These are phyloP conservation scores for Luscinia luscinia DNA, from an alignment of 2,797 vertebrate species.

Conservation along the genomic window DNA sequence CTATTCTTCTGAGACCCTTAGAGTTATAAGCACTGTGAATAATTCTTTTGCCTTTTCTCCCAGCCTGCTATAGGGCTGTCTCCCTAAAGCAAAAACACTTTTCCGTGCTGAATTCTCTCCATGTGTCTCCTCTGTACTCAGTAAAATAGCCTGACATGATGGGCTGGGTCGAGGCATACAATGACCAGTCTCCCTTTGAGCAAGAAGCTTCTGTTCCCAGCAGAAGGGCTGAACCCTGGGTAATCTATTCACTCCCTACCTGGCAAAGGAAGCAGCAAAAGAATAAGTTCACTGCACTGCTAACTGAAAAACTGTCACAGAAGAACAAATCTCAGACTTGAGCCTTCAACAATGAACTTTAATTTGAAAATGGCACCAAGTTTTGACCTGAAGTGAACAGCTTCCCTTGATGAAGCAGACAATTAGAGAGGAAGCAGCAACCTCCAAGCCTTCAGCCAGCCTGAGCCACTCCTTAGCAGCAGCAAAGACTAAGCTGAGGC, in stretches of 20 bases:
- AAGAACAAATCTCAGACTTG: neutral
- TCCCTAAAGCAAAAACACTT: constrained; percentile 41
- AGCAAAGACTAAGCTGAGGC: neutral
- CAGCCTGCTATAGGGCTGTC: constrained; percentile 8
- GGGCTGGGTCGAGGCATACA: constrained; percentile 5
- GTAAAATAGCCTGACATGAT: neutral
- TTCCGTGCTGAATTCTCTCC: constrained; percentile 13
- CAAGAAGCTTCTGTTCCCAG: constrained; percentile 6
- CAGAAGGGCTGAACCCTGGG: constrained; percentile 21
- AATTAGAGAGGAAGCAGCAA: neutral
- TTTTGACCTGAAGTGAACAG: neutral
- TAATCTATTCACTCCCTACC: constrained; percentile 49
- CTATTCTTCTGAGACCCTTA: constrained; percentile 49
- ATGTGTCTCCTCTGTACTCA: neutral
- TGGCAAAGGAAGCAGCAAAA: neutral
- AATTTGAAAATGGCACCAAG: constrained; percentile 41
- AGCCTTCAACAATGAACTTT: constrained; percentile 38
- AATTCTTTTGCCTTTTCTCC: constrained; percentile 19
- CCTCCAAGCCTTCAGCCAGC: neutral
- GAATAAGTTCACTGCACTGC: constrained; percentile 4
- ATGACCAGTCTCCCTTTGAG: constrained; percentile 18
- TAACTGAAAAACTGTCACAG: constrained; percentile 29
- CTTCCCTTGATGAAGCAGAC: neutral
- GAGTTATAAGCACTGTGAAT: constrained; percentile 40
- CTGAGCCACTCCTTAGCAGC: rapidly evolving